These are phyloP conservation scores for Hyposoter didymator DNA, from an alignment of 2,888 invertebrate species.

Conservation along the genomic window DNA sequence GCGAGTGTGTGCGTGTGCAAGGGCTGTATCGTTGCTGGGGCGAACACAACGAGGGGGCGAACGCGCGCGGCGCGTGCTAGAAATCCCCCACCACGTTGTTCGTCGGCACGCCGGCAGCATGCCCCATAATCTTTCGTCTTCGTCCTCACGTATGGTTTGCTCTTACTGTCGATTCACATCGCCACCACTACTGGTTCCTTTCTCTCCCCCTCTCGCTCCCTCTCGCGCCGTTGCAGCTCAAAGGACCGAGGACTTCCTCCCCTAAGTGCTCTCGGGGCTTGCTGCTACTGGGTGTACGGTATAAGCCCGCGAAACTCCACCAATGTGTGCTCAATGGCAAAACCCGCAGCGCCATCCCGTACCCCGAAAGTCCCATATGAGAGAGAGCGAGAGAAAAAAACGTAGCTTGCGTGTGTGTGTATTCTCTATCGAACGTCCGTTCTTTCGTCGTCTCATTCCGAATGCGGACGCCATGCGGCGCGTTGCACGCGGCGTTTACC, in stretches of 20 bases:
- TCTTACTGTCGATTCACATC: conserved; percentile 61
- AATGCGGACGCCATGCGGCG: conserved; percentile 83
- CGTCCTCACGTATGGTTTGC: conserved; percentile 40
- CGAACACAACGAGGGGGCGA: conserved; percentile 71
- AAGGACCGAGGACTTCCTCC: conserved; percentile 64
- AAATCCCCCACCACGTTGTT: conserved; percentile 76
- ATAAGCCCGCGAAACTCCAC: conserved; percentile 43
- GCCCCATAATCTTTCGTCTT: conserved; percentile 54
- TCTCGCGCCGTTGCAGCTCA: conserved; percentile 14
- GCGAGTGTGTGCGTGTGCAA: conserved; percentile 28
- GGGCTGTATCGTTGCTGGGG: conserved; percentile 50
- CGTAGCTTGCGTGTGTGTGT: conserved; percentile 14
- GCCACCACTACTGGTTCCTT: conserved; percentile 39
- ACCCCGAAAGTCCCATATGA: conserved; percentile 72
- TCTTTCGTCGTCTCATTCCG: conserved; percentile 75
- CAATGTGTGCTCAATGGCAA: conserved; percentile 58
- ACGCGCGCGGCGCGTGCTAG: conserved; percentile 82
- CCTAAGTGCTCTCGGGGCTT: conserved; percentile 73
- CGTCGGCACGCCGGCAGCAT: conserved; percentile 59
- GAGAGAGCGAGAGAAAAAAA: conserved; percentile 64
- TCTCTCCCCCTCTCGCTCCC: conserved; percentile 48
- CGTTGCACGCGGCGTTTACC: conserved; percentile 78
- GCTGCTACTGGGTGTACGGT: conserved; percentile 56
- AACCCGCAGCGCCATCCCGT: conserved; percentile 63
- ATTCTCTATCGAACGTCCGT: conserved; percentile 79